Evolutionary conservation across 2,797 vertebrate species (phyloP).

Genomic region (Odontamblyopus lacepedii): DNA sequence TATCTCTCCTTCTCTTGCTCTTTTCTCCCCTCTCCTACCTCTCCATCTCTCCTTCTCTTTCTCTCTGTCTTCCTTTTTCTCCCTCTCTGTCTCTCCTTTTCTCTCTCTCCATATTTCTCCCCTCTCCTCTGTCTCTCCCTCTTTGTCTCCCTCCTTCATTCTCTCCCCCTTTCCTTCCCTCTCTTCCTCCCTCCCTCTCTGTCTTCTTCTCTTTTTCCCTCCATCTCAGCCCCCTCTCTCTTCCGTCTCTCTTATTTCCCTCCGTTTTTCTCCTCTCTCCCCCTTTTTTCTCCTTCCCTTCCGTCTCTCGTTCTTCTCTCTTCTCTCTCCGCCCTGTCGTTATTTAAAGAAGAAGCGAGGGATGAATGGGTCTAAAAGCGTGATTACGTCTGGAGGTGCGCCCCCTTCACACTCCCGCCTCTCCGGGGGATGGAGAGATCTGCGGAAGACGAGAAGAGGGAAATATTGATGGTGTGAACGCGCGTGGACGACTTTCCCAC

Average conservation of each 20-base stretch:
- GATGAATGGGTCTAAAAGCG: constrained; percentile 33
- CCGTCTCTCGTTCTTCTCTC: constrained; percentile 44
- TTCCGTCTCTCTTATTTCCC: too few species aligned
- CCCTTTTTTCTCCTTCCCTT: neutral
- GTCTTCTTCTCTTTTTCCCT: too few species aligned
- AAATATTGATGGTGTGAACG: constrained; percentile 14
- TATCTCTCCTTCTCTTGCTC: too few species aligned
- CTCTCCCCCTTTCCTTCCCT: too few species aligned
- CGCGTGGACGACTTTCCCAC: neutral
- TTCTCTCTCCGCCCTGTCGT: constrained; percentile 43
- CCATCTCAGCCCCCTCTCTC: too few species aligned
- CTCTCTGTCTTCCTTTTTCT: neutral
- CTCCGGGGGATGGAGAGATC: neutral
- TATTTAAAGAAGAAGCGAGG: constrained; percentile 37
- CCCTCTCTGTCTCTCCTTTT: too few species aligned
- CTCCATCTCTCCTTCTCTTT: neutral
- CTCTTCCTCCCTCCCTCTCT: too few species aligned
- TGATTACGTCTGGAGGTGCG: constrained; percentile 6
- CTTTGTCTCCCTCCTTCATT: too few species aligned
- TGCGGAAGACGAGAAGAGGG: neutral
- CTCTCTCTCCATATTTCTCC: too few species aligned
- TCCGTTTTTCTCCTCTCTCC: neutral
- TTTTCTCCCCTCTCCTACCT: too few species aligned
- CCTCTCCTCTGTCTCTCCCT: too few species aligned
- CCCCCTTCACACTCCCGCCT: neutral